Evolutionary conservation across 2,888 invertebrate genomes (phyloP).

Genomic region (Drosophila flavopinicola): DNA sequence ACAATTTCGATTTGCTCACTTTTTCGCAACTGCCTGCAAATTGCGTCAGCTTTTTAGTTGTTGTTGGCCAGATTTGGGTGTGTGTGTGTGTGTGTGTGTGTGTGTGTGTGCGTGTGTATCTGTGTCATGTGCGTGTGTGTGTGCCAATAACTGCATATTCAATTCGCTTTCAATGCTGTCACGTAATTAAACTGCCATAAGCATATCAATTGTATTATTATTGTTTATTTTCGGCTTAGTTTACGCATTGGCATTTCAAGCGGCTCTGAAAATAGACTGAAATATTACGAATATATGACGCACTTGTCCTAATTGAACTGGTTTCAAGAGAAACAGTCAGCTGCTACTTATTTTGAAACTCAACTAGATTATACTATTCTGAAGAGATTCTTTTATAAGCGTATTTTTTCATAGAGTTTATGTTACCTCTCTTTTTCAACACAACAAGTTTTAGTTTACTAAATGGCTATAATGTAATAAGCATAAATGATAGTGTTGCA

Average conservation of each 20-base stretch:
- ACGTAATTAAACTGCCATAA: conserved; percentile 76
- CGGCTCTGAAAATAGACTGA: conserved; percentile 19
- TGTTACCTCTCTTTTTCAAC: conserved; percentile 3
- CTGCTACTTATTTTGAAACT: conserved; percentile 2
- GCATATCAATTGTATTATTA: conserved; percentile 54
- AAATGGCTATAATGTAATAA: no score
- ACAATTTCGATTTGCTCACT: conserved; percentile 22
- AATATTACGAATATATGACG: conserved; percentile 5
- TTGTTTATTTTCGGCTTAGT: conserved; percentile 26
- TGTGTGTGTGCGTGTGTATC: conserved; percentile 16
- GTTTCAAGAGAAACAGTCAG: conserved; percentile 2
- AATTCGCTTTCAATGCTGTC: conserved; percentile 73
- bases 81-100: conserved; percentile 20
- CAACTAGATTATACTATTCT: conserved; percentile 6
- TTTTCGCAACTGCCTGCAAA: conserved; percentile 53
- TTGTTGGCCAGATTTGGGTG: conserved; percentile 41
- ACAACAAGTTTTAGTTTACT: no score
- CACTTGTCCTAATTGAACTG: conserved; percentile 24
- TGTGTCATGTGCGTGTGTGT: conserved; percentile 36
- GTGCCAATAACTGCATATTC: conserved; percentile 65
- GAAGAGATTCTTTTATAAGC: conserved; percentile 20
- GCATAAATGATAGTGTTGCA: no score
- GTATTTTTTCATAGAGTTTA: conserved; percentile 1
- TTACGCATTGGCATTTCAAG: conserved; percentile 53
- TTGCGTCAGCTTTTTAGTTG: conserved; percentile 65